These are phyloP conservation scores for Tapirus terrestris DNA, from an alignment of 2,113 vertebrate species.

Conservation along the genomic window DNA sequence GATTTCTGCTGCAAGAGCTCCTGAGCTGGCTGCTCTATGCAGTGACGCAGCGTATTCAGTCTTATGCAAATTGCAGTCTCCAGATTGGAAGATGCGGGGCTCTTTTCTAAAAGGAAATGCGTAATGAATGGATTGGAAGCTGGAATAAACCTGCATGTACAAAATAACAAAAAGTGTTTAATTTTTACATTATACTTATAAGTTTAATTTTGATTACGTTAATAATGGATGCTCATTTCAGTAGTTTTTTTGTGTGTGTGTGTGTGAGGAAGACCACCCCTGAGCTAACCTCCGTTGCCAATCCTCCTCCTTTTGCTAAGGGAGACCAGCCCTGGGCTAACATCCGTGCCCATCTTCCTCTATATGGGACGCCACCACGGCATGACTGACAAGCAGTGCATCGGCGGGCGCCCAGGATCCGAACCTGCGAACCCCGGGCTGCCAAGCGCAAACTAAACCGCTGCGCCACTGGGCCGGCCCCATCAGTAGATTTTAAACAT, in stretches of 20 bases:
- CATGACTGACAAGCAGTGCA: no score
- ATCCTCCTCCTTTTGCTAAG: no score
- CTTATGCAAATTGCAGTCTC: not conserved
- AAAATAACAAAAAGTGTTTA: not conserved
- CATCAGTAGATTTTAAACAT: not conserved
- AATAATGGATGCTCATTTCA: not conserved
- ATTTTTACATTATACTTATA: not conserved
- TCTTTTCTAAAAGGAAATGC: not conserved
- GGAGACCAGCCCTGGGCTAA: no score
- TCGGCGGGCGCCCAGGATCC: no score
- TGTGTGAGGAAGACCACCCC: no score
- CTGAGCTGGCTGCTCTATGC: accelerated
- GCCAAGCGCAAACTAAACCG: no score
- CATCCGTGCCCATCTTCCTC: no score
- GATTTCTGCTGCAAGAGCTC: not conserved
- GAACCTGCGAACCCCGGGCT: no score
- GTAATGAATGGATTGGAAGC: not conserved
- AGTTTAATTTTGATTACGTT: not conserved
- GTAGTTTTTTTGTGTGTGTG: no score
- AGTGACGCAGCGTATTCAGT: not conserved
- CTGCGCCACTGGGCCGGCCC: no score
- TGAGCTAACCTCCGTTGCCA: no score
- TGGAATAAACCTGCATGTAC: not conserved
- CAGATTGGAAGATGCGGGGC: not conserved
- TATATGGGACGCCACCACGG: no score